Conservation (phyloP, 2,113 vertebrate species). For the Trinectes maculatus region DNA sequence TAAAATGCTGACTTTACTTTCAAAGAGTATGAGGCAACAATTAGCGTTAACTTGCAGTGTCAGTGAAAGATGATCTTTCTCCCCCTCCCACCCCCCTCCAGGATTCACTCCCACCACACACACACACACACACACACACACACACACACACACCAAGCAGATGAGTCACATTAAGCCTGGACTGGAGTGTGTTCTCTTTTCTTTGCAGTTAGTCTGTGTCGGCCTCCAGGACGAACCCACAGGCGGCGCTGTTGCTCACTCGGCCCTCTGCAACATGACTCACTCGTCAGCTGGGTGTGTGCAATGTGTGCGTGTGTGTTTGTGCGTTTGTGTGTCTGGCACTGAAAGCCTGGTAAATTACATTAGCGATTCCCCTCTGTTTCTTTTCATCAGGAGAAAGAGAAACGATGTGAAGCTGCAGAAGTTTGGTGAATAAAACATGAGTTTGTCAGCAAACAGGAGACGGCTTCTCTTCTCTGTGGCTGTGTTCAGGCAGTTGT, state of each 20-base stretch:
- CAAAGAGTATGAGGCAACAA: constrained; percentile 57
- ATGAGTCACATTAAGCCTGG: constrained; percentile 34
- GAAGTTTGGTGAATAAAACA: neutral
- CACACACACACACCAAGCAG: constrained; percentile 14
- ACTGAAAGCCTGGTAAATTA: constrained; percentile 19
- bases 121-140: too few relatives aligned
- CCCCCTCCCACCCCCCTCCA: too few relatives aligned
- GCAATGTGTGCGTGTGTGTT: constrained; percentile 14
- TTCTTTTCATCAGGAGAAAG: neutral
- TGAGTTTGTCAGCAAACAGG: neutral
- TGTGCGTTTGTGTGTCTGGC: constrained; percentile 3
- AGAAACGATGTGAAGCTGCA: neutral
- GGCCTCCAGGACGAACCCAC: constrained; percentile 3
- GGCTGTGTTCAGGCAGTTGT: neutral
- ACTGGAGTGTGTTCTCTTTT: constrained; percentile 23
- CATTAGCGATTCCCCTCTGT: constrained; percentile 14
- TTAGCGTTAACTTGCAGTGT: constrained; percentile 29
- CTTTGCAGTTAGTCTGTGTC: constrained; percentile 5
- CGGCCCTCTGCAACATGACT: constrained; percentile 15
- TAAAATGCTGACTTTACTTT: constrained; percentile 61
- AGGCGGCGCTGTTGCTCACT: constrained; percentile 6
- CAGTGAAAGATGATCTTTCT: constrained; percentile 31
- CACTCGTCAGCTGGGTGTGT: constrained; percentile 5
- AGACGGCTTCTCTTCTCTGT: too few relatives aligned
- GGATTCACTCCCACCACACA: neutral